Conservation (phyloP, 2,797 vertebrate genomes). For the Erpetoichthys calabaricus region DNA sequence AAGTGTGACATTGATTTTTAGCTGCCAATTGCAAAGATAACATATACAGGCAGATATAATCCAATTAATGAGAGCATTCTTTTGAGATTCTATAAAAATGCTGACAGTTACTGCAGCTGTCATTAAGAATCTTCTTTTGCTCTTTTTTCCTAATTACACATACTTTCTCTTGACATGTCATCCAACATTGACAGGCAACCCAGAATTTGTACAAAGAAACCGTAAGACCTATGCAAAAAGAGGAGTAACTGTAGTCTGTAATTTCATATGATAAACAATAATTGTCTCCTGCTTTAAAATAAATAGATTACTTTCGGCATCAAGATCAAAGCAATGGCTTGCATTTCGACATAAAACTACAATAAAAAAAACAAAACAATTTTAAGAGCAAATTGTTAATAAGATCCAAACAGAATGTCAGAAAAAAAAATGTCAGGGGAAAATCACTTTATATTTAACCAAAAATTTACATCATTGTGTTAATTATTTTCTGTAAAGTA, state of each 20-base stretch:
- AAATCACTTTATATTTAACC: too few relatives aligned
- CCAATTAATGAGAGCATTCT: conserved; percentile 35
- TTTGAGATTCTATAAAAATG: conserved; percentile 30
- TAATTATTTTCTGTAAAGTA: too few relatives aligned
- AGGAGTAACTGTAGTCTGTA: neutral
- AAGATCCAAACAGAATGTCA: too few relatives aligned
- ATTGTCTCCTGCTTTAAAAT: too few relatives aligned
- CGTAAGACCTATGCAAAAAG: neutral
- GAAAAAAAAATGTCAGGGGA: too few relatives aligned
- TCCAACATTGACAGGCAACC: conserved; percentile 2
- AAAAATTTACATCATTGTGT: too few relatives aligned
- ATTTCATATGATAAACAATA: neutral
- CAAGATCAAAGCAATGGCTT: too few relatives aligned
- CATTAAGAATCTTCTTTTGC: conserved; percentile 24
- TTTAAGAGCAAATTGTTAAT: too few relatives aligned
- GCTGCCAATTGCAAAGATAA: conserved; percentile 28
- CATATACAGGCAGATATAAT: conserved; percentile 31
- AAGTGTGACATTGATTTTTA: conserved; percentile 23
- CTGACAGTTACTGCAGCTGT: conserved; percentile 29
- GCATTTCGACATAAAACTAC: too few relatives aligned
- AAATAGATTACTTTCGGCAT: too few relatives aligned
- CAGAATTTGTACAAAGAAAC: conserved; percentile 3
- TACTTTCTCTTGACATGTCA: conserved; percentile 5
- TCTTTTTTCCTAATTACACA: conserved; percentile 30
- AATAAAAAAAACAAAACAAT: too few relatives aligned